Conservation (phyloP, 2,797 vertebrate genomes). For the Helarctos malayanus region DNA sequence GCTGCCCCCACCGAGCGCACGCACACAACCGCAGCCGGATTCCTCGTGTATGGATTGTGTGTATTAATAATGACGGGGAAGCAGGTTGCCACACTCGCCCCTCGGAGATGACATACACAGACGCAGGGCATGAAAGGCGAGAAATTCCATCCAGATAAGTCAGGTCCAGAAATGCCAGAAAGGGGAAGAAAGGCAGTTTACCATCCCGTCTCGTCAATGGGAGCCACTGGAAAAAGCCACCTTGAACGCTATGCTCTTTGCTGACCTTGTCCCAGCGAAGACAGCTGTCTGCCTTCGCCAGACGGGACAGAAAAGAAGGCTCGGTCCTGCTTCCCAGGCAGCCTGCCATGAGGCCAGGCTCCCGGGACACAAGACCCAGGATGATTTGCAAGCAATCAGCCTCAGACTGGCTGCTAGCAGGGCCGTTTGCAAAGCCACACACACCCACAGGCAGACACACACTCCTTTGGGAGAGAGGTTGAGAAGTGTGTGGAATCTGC, state of each 20-base stretch:
- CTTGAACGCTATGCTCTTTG: not conserved
- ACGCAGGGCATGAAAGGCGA: not conserved
- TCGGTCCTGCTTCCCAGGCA: not conserved
- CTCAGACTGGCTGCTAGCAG: not conserved
- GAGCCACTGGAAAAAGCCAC: constrained; percentile 44
- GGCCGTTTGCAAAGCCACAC: not conserved
- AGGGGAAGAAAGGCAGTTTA: not conserved
- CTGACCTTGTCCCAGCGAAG: constrained; percentile 51
- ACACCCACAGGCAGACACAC: not conserved
- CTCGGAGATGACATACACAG: constrained; percentile 59
- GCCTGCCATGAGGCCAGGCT: not conserved
- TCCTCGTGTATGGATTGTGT: not conserved
- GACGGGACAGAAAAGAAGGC: not conserved
- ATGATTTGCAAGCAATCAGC: not conserved
- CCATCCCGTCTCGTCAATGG: not conserved
- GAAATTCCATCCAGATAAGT: constrained; percentile 62
- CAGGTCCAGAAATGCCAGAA: constrained; percentile 53
- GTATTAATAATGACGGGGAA: not conserved
- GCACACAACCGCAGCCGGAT: fast-evolving
- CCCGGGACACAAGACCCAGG: not conserved
- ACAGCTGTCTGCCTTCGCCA: constrained; percentile 61
- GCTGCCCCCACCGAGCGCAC: fast-evolving
- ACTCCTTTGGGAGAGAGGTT: not conserved
- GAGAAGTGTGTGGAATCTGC: constrained; percentile 50
- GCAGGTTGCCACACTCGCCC: constrained; percentile 47